Evolutionary conservation across 2,888 invertebrate genomes (phyloP).

Genomic region (Diarsia dahlii): DNA sequence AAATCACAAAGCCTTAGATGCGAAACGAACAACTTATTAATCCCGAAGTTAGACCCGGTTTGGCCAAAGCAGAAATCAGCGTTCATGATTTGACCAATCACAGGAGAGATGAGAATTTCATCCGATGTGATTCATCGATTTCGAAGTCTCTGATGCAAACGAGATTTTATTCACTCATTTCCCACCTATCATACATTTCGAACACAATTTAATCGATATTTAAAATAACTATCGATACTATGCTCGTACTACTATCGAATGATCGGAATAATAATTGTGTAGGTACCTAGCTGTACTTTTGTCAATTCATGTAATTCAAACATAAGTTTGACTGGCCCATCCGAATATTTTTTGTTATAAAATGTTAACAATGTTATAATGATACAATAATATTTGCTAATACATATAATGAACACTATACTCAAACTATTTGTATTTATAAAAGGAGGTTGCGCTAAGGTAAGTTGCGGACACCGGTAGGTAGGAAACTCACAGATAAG

Average conservation of each 20-base stretch:
- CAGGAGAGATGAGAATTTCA: neutral
- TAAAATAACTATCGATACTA: constrained; percentile 6
- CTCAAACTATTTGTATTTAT: constrained; percentile 2
- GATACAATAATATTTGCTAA: constrained; percentile 17
- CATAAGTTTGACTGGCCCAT: neutral
- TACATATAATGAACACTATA: constrained; percentile 12
- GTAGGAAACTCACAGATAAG: neutral
- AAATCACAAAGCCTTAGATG: constrained; percentile 38
- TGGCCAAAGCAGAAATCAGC: neutral
- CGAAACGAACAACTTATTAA: constrained; percentile 2
- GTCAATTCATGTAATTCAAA: neutral
- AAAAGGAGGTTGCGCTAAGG: neutral
- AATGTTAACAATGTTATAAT: neutral
- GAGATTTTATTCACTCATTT: neutral
- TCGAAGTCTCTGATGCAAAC: neutral
- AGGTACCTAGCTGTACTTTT: no score
- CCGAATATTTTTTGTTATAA: neutral
- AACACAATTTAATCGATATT: constrained; percentile 2
- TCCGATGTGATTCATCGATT: neutral
- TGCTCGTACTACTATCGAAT: neutral
- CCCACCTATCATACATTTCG: neutral
- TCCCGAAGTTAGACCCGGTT: neutral
- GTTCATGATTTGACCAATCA: neutral
- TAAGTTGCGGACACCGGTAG: neutral
- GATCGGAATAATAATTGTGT: neutral